These are phyloP conservation scores for Metridium senile DNA, from an alignment of 92 coral and sea anemone species.

Conservation along the genomic window DNA sequence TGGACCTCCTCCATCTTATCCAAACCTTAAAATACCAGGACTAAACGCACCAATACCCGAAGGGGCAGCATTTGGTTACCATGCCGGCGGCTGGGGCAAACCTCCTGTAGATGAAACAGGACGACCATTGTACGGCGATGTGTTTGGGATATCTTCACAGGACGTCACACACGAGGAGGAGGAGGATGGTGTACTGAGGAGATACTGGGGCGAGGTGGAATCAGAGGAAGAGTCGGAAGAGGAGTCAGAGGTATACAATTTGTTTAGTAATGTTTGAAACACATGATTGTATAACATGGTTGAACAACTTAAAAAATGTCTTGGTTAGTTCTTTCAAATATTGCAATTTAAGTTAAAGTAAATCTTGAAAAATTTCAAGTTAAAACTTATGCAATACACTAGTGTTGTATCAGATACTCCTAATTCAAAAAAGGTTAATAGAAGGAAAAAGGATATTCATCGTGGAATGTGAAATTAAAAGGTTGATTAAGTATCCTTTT, in stretches of 20 bases:
- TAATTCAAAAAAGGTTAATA: too few relatives aligned
- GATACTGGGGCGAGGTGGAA: conserved; percentile 97
- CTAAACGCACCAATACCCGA: conserved; percentile 97
- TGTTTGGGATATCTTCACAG: conserved; percentile 81
- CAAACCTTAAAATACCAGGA: conserved; percentile 92
- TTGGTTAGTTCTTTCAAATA: too few relatives aligned
- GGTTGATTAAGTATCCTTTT: too few relatives aligned
- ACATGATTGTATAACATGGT: not conserved
- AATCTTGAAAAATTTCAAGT: too few relatives aligned
- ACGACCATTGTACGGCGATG: conserved; percentile 96
- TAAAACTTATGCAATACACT: too few relatives aligned
- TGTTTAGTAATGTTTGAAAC: not conserved
- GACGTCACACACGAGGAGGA: conserved; percentile 77
- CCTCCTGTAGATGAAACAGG: conserved; percentile 99
- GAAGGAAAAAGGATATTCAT: too few relatives aligned
- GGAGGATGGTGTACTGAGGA: conserved; percentile 83
- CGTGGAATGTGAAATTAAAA: too few relatives aligned
- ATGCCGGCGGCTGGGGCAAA: conserved; percentile 99
- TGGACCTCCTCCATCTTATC: conserved; percentile 99
- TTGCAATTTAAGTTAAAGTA: too few relatives aligned
- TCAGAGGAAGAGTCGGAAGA: conserved; percentile 94
- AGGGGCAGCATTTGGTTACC: conserved; percentile 99
- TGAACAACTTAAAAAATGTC: too few relatives aligned
- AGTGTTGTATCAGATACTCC: too few relatives aligned
- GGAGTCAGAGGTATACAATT: conserved; percentile 88